phyloP scores from a whole-genome alignment of 30 jellyfish, hydroid and myxozoan species.

The Chrysaora quinquecirrha region DNA sequence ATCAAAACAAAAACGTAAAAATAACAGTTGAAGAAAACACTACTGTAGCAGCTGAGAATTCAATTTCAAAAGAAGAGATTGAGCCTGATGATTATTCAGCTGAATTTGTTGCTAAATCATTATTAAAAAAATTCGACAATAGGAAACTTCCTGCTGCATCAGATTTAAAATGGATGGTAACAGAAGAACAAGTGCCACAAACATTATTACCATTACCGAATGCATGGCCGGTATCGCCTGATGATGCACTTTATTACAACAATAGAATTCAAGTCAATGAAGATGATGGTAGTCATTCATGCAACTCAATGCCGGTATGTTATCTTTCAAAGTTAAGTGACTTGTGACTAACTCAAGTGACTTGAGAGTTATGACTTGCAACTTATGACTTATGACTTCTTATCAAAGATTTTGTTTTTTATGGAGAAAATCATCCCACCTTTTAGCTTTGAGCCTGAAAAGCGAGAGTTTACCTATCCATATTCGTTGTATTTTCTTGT shows the following conservation, averaged over 20 bases:
- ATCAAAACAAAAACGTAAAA: conserved; percentile 29
- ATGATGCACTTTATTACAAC: conserved; percentile 49
- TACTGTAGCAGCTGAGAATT: conserved; percentile 41
- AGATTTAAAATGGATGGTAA: conserved; percentile 91
- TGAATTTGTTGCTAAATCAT: conserved; percentile 92
- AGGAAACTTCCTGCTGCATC: conserved; percentile 95
- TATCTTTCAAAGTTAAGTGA: not conserved
- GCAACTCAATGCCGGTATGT: conserved; percentile 73
- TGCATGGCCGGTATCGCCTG: conserved; percentile 94
- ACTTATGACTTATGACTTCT: no score
- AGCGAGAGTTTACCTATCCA: no score
- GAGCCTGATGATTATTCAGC: conserved; percentile 92
- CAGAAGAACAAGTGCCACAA: conserved; percentile 94
- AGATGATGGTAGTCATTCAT: conserved; percentile 29
- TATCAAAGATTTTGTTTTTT: no score
- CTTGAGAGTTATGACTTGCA: no score
- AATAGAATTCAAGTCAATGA: conserved; percentile 45
- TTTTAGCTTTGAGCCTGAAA: no score
- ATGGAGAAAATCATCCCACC: no score
- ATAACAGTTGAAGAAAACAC: conserved; percentile 9
- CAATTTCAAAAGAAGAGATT: conserved; percentile 48
- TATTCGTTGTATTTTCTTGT: no score
- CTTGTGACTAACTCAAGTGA: not conserved
- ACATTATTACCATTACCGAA: conserved; percentile 84
- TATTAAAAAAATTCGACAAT: conserved; percentile 83